phyloP scores from a whole-genome alignment of 2,113 vertebrate genomes.

The Strix aluco region DNA sequence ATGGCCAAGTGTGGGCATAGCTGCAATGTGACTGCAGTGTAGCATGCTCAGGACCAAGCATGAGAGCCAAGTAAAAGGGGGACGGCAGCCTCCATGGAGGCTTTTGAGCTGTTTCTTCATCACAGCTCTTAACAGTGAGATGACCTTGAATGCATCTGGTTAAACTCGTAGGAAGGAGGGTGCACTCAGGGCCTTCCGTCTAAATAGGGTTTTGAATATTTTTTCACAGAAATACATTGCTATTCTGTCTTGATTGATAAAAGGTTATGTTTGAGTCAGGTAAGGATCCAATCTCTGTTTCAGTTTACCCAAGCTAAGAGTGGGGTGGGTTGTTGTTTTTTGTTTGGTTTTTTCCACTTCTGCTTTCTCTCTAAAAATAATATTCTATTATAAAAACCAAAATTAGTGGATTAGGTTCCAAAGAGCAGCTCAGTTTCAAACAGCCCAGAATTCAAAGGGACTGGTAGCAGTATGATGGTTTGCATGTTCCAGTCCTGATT shows the following conservation, averaged over 20 bases:
- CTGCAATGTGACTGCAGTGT: background rate
- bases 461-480: no score
- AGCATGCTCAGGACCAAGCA: fast-evolving
- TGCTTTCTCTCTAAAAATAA: background rate
- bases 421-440: background rate
- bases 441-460: background rate
- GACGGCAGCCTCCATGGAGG: background rate
- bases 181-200: background rate
- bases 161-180: background rate
- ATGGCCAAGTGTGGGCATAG: background rate
- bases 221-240: background rate
- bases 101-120: background rate
- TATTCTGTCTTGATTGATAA: background rate
- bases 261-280: background rate
- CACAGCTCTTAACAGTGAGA: background rate
- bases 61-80: background rate
- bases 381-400: background rate
- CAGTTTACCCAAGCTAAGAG: background rate
- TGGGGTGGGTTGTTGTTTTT: background rate
- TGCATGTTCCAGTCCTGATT: background rate
- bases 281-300: background rate
- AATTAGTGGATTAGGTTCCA: background rate
- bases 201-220: background rate
- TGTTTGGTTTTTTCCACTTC: background rate
- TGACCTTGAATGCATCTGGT: background rate